Conservation (phyloP, 1,140 invertebrate species). For the Propsilocerus akamusi region DNA sequence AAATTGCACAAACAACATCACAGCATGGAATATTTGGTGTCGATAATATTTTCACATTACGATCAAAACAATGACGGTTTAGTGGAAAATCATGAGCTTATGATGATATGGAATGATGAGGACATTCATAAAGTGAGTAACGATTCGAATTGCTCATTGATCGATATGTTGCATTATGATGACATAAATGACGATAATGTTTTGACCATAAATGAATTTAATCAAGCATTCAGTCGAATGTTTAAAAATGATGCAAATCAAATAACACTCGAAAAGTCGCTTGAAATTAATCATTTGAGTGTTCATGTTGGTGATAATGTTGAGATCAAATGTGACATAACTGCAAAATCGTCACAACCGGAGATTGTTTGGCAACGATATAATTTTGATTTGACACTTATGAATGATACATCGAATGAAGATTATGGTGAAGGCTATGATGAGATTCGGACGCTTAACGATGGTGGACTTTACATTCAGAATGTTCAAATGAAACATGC, state of each 20-base stretch:
- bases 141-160: constrained; percentile 35
- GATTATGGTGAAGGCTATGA: constrained; percentile 11
- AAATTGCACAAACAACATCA: too few species aligned
- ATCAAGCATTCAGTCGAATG: constrained; percentile 56
- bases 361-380: constrained; percentile 50
- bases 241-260: constrained; percentile 35
- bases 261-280: constrained; percentile 41
- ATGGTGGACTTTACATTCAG: constrained; percentile 57
- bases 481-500: constrained; percentile 55
- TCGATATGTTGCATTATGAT: constrained; percentile 51
- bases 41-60: constrained; percentile 62
- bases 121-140: constrained; percentile 41
- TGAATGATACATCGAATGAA: constrained; percentile 35
- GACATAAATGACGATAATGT: constrained; percentile 44
- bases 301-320: constrained; percentile 58
- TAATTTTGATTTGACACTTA: constrained; percentile 39
- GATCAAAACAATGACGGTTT: constrained; percentile 53
- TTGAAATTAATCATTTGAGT: constrained; percentile 47
- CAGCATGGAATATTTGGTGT: constrained; percentile 54
- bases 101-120: constrained; percentile 33
- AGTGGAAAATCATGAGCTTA: constrained; percentile 44
- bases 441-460: constrained; percentile 44
- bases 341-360: constrained; percentile 45
- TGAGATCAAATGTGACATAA: constrained; percentile 62
- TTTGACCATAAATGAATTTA: constrained; percentile 54